Percentiles rank a stretch among this genome's conserved stretches.
Conservation (phyloP, 2,797 vertebrate species). For the Microctenopoma stevenorrisi region DNA sequence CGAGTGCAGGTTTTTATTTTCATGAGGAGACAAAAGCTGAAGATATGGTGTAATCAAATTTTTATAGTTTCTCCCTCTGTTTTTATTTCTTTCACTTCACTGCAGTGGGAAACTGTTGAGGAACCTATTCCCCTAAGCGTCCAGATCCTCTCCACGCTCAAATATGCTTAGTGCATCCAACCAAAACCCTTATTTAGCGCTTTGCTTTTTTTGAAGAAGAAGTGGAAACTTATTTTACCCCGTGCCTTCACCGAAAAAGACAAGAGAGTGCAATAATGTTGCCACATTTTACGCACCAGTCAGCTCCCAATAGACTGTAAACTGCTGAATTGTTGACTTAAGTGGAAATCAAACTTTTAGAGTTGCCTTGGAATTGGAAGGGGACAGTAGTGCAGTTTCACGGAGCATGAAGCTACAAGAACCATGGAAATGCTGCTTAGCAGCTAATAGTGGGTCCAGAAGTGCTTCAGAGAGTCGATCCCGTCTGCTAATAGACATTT, state of each 20-base stretch:
- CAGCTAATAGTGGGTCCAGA: not conserved
- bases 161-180: conserved; percentile 74
- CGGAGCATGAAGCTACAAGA: conserved; percentile 1
- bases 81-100: conserved; percentile 20
- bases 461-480: not conserved
- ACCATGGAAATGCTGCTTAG: conserved; percentile 9
- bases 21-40: conserved; percentile 49
- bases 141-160: conserved; percentile 64
- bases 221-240: conserved; percentile 49
- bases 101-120: conserved; percentile 50
- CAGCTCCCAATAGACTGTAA: conserved; percentile 65
- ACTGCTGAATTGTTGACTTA: conserved; percentile 61
- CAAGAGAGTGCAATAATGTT: conserved; percentile 60
- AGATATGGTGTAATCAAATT: conserved; percentile 36
- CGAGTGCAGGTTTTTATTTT: conserved; percentile 25
- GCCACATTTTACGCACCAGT: conserved; percentile 66
- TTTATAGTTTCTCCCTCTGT: conserved; percentile 17
- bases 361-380: conserved; percentile 25
- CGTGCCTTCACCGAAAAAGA: conserved; percentile 59
- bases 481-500: not conserved
- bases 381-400: conserved; percentile 9
- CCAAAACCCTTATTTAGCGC: conserved; percentile 69
- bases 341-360: conserved; percentile 45
- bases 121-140: conserved; percentile 53
- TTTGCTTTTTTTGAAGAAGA: conserved; percentile 54